Evolutionary conservation across 2,888 invertebrate species (phyloP).

Genomic region (Teleiodes luculella): DNA sequence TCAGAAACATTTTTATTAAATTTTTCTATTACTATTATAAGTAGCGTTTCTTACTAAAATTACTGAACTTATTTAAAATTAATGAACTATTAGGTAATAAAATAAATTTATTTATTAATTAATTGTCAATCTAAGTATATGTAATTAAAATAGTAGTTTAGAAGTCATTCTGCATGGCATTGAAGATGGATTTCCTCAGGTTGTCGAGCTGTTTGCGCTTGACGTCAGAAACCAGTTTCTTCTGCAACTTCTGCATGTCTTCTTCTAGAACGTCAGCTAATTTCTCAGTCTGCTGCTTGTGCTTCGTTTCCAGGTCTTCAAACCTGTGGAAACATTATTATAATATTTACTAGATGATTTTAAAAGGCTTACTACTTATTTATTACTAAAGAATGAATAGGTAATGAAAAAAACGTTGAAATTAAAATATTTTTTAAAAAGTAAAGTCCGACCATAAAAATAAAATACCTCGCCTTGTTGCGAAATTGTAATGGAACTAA

Average conservation of each 20-base stretch:
- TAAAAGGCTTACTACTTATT: too few species aligned
- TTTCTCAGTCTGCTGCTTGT: constrained; percentile 3
- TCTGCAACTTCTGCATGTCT: constrained; percentile 12
- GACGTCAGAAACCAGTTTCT: constrained; percentile 13
- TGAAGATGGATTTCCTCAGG: constrained; percentile 12
- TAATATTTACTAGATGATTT: too few species aligned
- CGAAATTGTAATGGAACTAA: too few species aligned
- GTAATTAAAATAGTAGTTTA: neutral
- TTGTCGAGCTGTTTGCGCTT: constrained; percentile 17
- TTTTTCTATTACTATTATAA: neutral
- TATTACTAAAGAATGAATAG: too few species aligned
- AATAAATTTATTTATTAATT: too few species aligned
- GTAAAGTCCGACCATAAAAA: too few species aligned
- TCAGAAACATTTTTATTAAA: neutral
- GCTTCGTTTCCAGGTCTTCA: constrained; percentile 10
- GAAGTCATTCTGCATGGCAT: constrained; percentile 15
- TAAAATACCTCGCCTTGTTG: too few species aligned
- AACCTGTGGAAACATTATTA: neutral
- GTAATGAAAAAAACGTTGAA: too few species aligned
- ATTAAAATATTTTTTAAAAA: too few species aligned
- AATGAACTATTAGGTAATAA: too few species aligned
- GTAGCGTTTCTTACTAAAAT: too few species aligned
- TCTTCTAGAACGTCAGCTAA: constrained; percentile 8
- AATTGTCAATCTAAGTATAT: neutral
- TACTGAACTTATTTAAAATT: too few species aligned